A percentile compares a stretch with the other conserved stretches of the same genome.
Conservation (phyloP, 1,140 invertebrate genomes). For the Sycophaga agraensis region DNA sequence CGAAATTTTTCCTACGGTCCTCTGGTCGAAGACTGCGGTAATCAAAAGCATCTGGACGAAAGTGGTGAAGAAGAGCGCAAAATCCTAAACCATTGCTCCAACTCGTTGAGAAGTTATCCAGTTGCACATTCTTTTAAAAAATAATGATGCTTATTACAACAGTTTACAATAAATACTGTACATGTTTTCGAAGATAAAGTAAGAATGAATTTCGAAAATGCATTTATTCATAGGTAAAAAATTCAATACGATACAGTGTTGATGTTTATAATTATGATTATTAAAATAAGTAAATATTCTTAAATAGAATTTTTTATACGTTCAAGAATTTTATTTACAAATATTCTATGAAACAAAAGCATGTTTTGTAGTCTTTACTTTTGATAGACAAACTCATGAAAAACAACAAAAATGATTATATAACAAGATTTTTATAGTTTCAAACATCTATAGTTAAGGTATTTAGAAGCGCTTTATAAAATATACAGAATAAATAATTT, state of each 20-base stretch:
- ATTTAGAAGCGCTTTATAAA: too few species aligned
- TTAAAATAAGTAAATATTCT: not conserved
- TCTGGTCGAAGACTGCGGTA: slow-evolving; percentile 83
- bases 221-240: not conserved
- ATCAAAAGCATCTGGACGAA: slow-evolving; percentile 94
- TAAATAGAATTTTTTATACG: not conserved
- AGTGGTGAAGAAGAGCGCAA: slow-evolving; percentile 95
- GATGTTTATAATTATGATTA: too few species aligned
- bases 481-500: too few species aligned
- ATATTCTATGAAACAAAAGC: too few species aligned
- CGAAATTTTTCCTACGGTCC: slow-evolving; percentile 90
- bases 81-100: slow-evolving; percentile 96
- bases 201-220: not conserved
- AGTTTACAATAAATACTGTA: not conserved
- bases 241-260: too few species aligned
- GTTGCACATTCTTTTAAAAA: slow-evolving; percentile 79
- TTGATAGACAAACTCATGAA: too few species aligned
- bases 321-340: too few species aligned
- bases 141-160: not conserved
- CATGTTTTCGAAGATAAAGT: not conserved
- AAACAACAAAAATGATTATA: too few species aligned
- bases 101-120: slow-evolving; percentile 95
- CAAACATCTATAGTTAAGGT: too few species aligned
- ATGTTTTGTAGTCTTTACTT: too few species aligned
- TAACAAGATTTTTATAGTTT: too few species aligned